Evolutionary conservation across 2,888 invertebrate genomes (phyloP), one percentile per base, ranked within the genome.

Genomic region (Phyllotreta cruciferae): DNA sequence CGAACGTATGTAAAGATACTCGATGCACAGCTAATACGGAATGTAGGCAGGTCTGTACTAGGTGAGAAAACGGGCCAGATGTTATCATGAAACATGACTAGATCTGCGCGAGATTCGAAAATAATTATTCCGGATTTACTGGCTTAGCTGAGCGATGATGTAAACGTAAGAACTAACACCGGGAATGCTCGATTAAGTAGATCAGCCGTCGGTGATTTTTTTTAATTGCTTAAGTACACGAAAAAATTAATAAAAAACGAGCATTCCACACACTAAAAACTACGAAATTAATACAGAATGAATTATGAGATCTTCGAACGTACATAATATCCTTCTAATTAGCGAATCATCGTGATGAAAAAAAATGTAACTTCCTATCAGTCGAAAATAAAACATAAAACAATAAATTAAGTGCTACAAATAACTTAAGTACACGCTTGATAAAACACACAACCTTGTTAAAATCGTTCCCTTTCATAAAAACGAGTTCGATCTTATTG

Each of bases 21-120:
- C 74, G 74, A 77, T 78, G 77, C 77, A 78, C 77, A 78, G 78
- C 78, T 77, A 77, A 74, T 75, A 75, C 74, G 79, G 79, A 79
- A 79, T 79, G 79, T 79, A 74, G 76, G 76, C 77, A 77, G 76
- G 73, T 78, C 76, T 74, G 75, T 75, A 24, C 70, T 73, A 63
- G 61, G 47, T 53, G 55, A 58, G 50, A 55, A 60, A 42, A 10
- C 8, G 55, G 38, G 39, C 39, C 39, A 14, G 57, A 34, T 35
- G 8, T 39, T n/a, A 34, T 57, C 24, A 13, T 57, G n/a, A 56
- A 56, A 47, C 39, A 63, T 78, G 78, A 79, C 78, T 78, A 78
- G 79, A 79, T 75, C 78, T 78, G 77, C 74, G 71, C 67, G 68
- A 70, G 66, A 62, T 61, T 64, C 56, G 42, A 45, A 63, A 49